A percentile compares a stretch with the other conserved stretches of the same genome.
Conservation (phyloP, 2,113 vertebrate genomes). For the Phylloscopus trochilus region DNA sequence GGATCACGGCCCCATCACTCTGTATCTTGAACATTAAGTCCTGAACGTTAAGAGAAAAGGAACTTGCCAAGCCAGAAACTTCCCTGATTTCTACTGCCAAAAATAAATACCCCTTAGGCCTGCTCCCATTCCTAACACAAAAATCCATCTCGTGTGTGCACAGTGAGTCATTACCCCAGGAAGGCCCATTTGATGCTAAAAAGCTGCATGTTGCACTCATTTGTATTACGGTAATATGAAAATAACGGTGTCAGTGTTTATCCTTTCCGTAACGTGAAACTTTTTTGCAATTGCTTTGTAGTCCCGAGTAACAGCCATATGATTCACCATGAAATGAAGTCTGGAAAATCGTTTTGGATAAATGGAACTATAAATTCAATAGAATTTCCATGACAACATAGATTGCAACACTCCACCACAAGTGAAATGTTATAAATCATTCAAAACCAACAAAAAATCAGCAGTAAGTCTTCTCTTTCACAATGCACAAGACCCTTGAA, state of each 20-base stretch:
- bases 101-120: constrained; percentile 1
- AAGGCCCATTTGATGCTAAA: constrained; percentile 16
- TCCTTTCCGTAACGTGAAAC: constrained; percentile 73
- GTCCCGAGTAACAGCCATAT: constrained; percentile 78
- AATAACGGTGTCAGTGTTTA: constrained; percentile 71
- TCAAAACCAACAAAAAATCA: constrained; percentile 76
- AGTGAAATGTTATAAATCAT: constrained; percentile 83
- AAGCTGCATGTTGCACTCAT: constrained; percentile 48
- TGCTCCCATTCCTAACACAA: not conserved
- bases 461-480: constrained; percentile 70
- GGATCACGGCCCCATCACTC: rapidly evolving
- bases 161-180: not conserved
- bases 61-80: not conserved
- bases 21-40: not conserved
- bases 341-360: constrained; percentile 86
- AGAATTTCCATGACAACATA: constrained; percentile 86
- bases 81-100: not conserved
- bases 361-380: constrained; percentile 86
- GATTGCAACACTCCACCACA: constrained; percentile 76
- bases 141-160: not conserved
- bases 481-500: constrained; percentile 66
- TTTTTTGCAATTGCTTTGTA: constrained; percentile 80
- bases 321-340: constrained; percentile 88
- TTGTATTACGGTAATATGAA: constrained; percentile 71
- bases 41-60: not conserved